These are phyloP conservation scores for Caenorhabditis latens DNA, from an alignment of 1,140 invertebrate species.

Conservation along the genomic window DNA sequence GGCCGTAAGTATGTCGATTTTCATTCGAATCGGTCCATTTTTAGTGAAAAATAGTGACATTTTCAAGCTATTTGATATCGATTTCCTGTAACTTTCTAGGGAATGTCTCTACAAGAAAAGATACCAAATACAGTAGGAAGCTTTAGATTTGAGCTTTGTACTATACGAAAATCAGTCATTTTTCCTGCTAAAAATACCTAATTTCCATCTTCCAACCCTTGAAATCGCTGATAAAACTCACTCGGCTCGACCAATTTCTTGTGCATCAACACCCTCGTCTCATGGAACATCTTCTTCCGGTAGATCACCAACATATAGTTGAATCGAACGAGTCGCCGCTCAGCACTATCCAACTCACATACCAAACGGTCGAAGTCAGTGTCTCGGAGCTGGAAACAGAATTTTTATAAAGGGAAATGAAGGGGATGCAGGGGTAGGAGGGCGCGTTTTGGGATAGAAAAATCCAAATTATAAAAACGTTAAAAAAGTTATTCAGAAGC, in stretches of 20 bases:
- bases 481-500: too few relatives aligned
- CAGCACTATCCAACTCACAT: conserved; percentile 57
- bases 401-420: neutral
- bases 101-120: too few relatives aligned
- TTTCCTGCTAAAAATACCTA: neutral
- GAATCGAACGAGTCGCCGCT: conserved; percentile 57
- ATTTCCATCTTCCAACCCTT: neutral
- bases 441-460: neutral
- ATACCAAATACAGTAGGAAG: too few relatives aligned
- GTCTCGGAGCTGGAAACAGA: conserved; percentile 47
- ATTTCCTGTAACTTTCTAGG: too few relatives aligned
- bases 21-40: too few relatives aligned
- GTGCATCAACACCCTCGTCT: conserved; percentile 54
- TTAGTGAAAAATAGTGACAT: too few relatives aligned
- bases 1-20: too few relatives aligned
- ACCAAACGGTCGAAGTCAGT: conserved; percentile 51
- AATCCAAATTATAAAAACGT: too few relatives aligned
- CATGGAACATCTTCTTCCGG: conserved; percentile 60
- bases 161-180: too few relatives aligned
- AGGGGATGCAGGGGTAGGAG: neutral
- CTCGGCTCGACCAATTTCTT: conserved; percentile 49
- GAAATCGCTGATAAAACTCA: conserved; percentile 1
- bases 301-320: conserved; percentile 64
- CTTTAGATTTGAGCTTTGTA: too few relatives aligned
- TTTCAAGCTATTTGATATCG: too few relatives aligned